Evolutionary conservation across 2,888 invertebrate species (phyloP).

Genomic region (Proisotoma minuta): DNA sequence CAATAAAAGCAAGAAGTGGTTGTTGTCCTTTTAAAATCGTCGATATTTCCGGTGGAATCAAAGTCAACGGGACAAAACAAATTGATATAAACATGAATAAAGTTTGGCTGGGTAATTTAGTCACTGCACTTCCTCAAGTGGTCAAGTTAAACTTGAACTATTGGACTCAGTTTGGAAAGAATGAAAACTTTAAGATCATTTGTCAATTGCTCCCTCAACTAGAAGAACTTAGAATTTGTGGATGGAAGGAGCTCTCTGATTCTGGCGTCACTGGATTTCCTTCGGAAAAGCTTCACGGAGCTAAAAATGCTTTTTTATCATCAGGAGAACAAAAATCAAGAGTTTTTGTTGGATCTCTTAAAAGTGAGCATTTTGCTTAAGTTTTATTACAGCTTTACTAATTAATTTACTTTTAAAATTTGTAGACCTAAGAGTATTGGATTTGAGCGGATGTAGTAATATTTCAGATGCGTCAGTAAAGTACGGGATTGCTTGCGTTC

Average conservation of each 20-base stretch:
- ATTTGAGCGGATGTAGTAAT: conserved; percentile 35
- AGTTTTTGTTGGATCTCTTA: conserved; percentile 22
- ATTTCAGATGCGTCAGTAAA: conserved; percentile 36
- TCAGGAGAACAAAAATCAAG: conserved; percentile 1
- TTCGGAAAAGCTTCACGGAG: conserved; percentile 29
- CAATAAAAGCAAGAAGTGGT: conserved; percentile 20
- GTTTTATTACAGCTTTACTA: neutral
- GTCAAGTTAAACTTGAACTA: conserved; percentile 31
- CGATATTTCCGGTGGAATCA: conserved; percentile 25
- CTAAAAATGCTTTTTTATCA: neutral
- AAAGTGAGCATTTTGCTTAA: conserved; percentile 6
- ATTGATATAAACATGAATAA: conserved; percentile 26
- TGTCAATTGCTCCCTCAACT: conserved; percentile 27
- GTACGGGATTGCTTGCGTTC: conserved; percentile 29
- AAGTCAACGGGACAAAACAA: conserved; percentile 22
- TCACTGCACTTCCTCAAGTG: conserved; percentile 21
- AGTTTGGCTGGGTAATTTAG: conserved; percentile 35
- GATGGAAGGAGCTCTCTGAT: conserved; percentile 39
- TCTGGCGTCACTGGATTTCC: conserved; percentile 35
- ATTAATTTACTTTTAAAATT: neutral
- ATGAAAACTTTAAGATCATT: conserved; percentile 38
- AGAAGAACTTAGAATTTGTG: conserved; percentile 31
- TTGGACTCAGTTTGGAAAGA: conserved; percentile 38
- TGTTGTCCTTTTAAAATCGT: conserved; percentile 12
- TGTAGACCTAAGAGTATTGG: conserved; percentile 24